Evolutionary conservation across 1,140 invertebrate species (phyloP).

Genomic region (Vanessa atalanta): DNA sequence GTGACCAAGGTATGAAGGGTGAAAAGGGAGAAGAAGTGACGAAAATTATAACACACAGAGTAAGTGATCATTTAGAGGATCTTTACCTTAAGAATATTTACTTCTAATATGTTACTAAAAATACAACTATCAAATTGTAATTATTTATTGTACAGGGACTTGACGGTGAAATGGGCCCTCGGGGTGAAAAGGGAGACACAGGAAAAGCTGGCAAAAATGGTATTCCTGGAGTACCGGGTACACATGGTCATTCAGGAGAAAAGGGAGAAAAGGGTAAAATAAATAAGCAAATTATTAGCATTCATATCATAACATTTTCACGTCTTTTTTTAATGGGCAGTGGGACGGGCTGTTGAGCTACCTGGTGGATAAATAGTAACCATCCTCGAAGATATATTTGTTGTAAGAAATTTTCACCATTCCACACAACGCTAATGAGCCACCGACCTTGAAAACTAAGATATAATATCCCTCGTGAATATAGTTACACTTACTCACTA

Average conservation of each 20-base stretch:
- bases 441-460: too few relatives aligned
- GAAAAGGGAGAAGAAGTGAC: constrained; percentile 33
- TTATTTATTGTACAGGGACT: constrained; percentile 30
- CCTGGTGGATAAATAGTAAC: too few relatives aligned
- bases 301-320: not conserved
- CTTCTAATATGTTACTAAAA: not conserved
- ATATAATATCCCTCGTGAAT: too few relatives aligned
- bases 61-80: constrained; percentile 14
- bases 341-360: too few relatives aligned
- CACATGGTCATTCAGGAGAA: constrained; percentile 47
- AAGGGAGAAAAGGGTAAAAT: constrained; percentile 52
- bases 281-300: not conserved
- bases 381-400: too few relatives aligned
- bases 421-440: too few relatives aligned
- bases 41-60: constrained; percentile 22
- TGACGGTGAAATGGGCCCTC: constrained; percentile 45
- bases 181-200: constrained; percentile 49
- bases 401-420: too few relatives aligned
- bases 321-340: too few relatives aligned
- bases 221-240: constrained; percentile 46
- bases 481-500: too few relatives aligned
- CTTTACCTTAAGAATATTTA: too few relatives aligned
- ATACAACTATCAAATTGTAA: not conserved
- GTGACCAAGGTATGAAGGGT: constrained; percentile 5
- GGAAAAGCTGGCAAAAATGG: constrained; percentile 50